Base-by-base conservation (phyloP, 2,113 vertebrate genomes). In the Paedocypris sp. region DNA sequence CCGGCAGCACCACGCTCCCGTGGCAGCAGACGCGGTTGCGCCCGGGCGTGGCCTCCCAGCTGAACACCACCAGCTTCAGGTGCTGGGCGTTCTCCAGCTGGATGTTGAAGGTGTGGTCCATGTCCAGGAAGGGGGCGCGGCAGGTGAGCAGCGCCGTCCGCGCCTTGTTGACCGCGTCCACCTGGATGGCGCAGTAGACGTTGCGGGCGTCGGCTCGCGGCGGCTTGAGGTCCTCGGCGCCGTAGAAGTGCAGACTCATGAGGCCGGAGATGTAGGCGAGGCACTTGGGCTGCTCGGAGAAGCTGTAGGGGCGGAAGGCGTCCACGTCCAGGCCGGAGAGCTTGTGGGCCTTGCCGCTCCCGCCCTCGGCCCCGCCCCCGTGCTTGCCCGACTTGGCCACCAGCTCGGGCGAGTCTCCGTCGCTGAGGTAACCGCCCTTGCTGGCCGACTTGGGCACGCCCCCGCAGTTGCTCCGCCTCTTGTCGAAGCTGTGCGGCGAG, bases 91-190 rank as follows among this genome's bases (percentile, higher is more conserved):
- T 97, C 83, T 99, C 95, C 16, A 99, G 85, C 70, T 98, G 92
- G 51, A 99, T 96, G 79, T 98, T 98, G 74, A 99, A 99, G 0
- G 94, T 97, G 79, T 98, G 95, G 76, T 97, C 94, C 93, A 99
- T 97, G 64, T 92, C 93, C 31, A 98, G 77, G 77, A 99, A 99
- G 0, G 90, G 69, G 0, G 93, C 92, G 64, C 89, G 86, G 50
- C 95, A 99, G 0, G 93, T 94, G 28, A 99, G 90, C 56, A 99
- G 83, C 5, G 94, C 94, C 2, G 93, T 99, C 28, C 94, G 88
- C 6, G 95, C 95, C 80, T 97, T 96, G 64, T 99, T 99, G 20
- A 97, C 90, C 0, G 92, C 92, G 77, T 99, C 95, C 53, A 99
- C 93, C 69, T 99, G 94, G 79, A 99, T 99, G 72, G 93, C 94